Evolutionary conservation across 2,797 vertebrate species (phyloP), one percentile per base, ranked within the genome.

Genomic region (Fistularia commersonii): DNA sequence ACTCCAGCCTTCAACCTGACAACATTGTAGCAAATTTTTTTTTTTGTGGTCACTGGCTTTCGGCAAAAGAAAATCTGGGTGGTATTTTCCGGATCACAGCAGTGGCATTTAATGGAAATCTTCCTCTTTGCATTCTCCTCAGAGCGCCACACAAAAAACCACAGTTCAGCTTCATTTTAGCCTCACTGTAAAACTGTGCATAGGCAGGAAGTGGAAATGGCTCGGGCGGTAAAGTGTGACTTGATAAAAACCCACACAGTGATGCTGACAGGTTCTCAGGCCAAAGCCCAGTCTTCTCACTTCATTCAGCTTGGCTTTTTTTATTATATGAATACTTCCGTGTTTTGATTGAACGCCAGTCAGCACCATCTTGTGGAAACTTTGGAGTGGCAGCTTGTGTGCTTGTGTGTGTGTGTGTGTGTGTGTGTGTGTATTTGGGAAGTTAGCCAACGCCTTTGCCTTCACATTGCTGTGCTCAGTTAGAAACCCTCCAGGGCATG

Each of bases 341-440:
- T 76, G 62, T 75, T 74, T 70, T 36, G 68, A 78, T 74, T 75
- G 60, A 76, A 68, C 46, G 56, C 13, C 69, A 63, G 59, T 76
- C 73, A 77, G 61, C 77, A 69, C 60, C 7, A 15, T 50, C 54
- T 55, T 43, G 33, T 62, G 77, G 69, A 76, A 76, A 64, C 37
- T 64, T 15, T 60, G 10, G 32, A 48, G 13, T 33, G 45, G 43
- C 10, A 32, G 54, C 14, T 11, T 10, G 15, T 13, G 11, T 39
- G 13, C 0, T 5, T 40, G 32, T 37, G 41, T 40, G 44, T 39
- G 37, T 46, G 32, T 37, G 48, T 34, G 31, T 36, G 23, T 15
- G 23, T 31, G 33, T 49, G 60, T 46, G 55, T 45, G 34, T 51
- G 68, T 66, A 71, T 79, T 66, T 66, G 70, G 54, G 69, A 72